Evolutionary conservation across 2,888 invertebrate genomes (phyloP).

Genomic region (Troglohyphantes excavatus): DNA sequence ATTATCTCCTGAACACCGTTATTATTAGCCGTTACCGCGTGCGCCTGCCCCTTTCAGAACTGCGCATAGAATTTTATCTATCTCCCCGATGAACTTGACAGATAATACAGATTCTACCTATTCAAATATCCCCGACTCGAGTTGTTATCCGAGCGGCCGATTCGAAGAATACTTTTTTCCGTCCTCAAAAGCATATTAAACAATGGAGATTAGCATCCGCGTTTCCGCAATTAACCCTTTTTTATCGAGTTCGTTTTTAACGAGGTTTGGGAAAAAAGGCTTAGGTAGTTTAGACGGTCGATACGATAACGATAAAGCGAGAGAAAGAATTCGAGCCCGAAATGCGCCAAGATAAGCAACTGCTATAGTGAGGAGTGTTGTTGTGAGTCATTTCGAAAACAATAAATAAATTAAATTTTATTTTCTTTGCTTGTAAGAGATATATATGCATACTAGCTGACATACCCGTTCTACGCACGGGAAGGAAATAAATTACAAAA

Average conservation of each 20-base stretch:
- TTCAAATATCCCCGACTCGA: background rate
- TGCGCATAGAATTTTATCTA: background rate
- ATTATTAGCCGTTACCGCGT: constrained; percentile 27
- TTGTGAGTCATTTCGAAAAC: background rate
- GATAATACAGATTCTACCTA: constrained; percentile 23
- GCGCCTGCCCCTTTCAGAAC: background rate
- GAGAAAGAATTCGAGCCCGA: background rate
- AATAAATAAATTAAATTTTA: background rate
- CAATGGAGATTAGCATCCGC: background rate
- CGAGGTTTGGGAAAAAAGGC: background rate
- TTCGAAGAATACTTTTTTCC: background rate
- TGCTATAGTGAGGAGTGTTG: background rate
- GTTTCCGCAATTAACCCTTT: background rate
- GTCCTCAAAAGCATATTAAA: constrained; percentile 9
- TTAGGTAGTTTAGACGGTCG: background rate
- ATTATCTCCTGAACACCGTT: constrained; percentile 33
- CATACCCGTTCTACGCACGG: no score
- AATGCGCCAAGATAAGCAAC: background rate
- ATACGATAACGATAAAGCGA: background rate
- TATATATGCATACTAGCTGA: no score
- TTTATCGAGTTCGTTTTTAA: background rate
- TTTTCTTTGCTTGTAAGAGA: no score
- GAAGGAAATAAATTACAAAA: no score
- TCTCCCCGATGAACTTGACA: constrained; percentile 37
- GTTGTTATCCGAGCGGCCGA: background rate